Base-by-base conservation (phyloP, 1,140 invertebrate genomes). In the Helicorthomorpha holstii region DNA sequence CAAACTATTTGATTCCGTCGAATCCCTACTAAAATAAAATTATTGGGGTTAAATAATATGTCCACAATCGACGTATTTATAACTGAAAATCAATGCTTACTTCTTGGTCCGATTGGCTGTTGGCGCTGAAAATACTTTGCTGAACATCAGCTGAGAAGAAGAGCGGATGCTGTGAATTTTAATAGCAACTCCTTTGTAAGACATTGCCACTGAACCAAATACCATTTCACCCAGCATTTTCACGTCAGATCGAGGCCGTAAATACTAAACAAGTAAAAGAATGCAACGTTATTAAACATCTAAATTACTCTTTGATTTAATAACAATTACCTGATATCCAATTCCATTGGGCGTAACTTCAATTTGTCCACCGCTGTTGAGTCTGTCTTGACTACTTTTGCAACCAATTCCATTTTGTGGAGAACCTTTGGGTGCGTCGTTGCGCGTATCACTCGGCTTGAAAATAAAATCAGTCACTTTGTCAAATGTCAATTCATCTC, bases 161-260 rank as follows among this genome's bases (percentile, higher is more conserved):
- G 77, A 75, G 59, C 78, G 75, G 59, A 89, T 63, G 19, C 57
- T 60, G 59, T 71, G 72, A 42, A 78, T 69, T 64, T 90, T 90
- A 29, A 85, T 72, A n/a, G 83, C 80, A 4, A 82, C 77, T 44
- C 84, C 86, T 60, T 78, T 78, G 67, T 79, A 88, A 54, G 83
- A 83, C 79, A 91, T 83, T 0, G 84, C 81, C 26, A 86, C 82
- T 2, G 84, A 80, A 2, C 88, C 88, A 66, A 91, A 91, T 58
- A 90, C 80, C 80, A 91, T 85, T 74, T 91, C 88, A 56, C 83
- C 82, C 57, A 91, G 67, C 27, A 79, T 69, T 52, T 74, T 76
- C 16, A 80, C 75, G 66, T 90, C 85, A 44, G 76, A 70, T 56
- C 74, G 67, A n/a, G 69, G 65, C 47, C 64, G 60, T 24, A 60